Evolutionary conservation across 2,113 vertebrate species (phyloP), one percentile per base, ranked within the genome.

Genomic region (Pimephales promelas): DNA sequence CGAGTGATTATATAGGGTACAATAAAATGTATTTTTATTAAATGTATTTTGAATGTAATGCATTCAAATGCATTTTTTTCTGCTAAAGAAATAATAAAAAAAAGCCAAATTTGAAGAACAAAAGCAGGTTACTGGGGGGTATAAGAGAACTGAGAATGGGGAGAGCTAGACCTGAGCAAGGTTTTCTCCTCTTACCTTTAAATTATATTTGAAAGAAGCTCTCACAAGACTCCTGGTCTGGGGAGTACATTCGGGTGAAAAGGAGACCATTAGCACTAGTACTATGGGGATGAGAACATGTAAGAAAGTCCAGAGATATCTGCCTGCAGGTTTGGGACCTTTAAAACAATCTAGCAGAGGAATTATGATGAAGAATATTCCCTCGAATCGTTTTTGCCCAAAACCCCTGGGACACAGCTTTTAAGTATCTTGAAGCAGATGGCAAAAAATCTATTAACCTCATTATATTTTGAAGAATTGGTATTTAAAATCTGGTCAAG

Each of bases 281-380:
- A 91, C 89, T 85, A 87, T 84, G 91, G 80, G 90, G 89, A 92
- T 90, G 87, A 90, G 92, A 90, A 90, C 82, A 83, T 87, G 92
- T 94, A 91, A 92, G 85, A 74, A 49, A 68, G 52, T 85, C 90
- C 75, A 11, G 90, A 90, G 93, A 92, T 81, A 76, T 71, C 24
- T 74, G 70, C 84, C 87, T 84, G 85, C 18, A 86, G 81, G 82
- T 91, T 91, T 87, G 88, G 82, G 88, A 86, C 86, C 83, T 83
- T 89, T 88, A 79, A 81, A 82, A 86, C 90, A 91, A 88, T 89
- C 90, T 86, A 87, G 85, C 87, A 88, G 85, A 71, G 73, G 83
- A 89, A 90, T 92, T 91, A 92, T 90, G 88, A 91, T 89, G 86
- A 89, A 85, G 84, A 83, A 89, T 79, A 91, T 82, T 81, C 82